Base-by-base conservation (phyloP, 1,140 invertebrate genomes). In the Diplogasteroides magnus region DNA sequence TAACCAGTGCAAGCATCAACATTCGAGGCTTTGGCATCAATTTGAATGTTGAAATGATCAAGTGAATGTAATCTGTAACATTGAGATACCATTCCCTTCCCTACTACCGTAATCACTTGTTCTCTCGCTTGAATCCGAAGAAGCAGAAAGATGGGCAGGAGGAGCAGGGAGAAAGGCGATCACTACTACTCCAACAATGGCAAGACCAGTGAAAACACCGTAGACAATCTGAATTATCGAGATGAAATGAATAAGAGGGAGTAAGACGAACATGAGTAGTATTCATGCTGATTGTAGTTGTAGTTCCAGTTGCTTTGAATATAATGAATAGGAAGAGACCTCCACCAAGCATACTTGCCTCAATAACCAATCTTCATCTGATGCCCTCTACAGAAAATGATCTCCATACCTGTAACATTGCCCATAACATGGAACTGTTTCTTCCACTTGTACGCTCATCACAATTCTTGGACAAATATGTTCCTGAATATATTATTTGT, bases 341-440 rank as follows among this genome's bases (percentile, higher is more conserved):
- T 25, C 69, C 69, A 32, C 56, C 56, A 1, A 66, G 19, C 15
- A 71, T 14, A 31, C 61, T 65, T 6, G 6, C 37, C 37, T 48
- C 6, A 19, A 48, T 11, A 48, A 19, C 6, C 6, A 48, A 6
- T 11, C 19, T 48, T 6, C 37, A 48, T 48, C 6, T 11, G 6
- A 11, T 6, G 19, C 19, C 37, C 6, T 11, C 37, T 19, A 48
- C 6, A 48, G 6, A 48, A 48, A 6, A 48, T 11, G 6, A 48
- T 48, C 6, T 48, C 19, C 37, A 19, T 48, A 48, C 37, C 37
- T 48, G 37, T 1, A 63, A 65, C 32, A 72, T 61, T 57, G 59
- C 70, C 70, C 70, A 72, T 27, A 72, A 37, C 66, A 72, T 67
- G 2, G 70, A 61, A 29, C 70, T 72, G 60, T 72, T 72, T 0